Percentiles rank a stretch among this genome's conserved stretches.
Conservation (phyloP, 1,140 invertebrate species). For the Trichonephila clavata region DNA sequence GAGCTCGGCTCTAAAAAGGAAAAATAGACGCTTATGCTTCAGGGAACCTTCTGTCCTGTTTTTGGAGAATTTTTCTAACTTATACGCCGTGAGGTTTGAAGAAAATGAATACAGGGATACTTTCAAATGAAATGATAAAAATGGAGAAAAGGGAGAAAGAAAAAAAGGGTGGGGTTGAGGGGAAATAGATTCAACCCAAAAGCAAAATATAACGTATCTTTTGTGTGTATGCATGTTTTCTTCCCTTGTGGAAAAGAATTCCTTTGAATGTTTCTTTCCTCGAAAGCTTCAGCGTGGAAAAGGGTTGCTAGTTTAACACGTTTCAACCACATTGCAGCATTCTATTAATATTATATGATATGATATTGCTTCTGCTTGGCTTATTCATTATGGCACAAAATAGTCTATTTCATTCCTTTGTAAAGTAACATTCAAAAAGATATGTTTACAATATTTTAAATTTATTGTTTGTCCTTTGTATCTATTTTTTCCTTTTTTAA, state of each 20-base stretch:
- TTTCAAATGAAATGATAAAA: slow-evolving; percentile 52
- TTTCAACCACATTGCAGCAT: no score
- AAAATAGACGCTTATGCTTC: slow-evolving; percentile 31
- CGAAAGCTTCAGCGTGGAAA: no score
- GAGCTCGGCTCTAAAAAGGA: not conserved
- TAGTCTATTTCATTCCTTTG: no score
- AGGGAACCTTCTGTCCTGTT: not conserved
- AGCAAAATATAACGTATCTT: not conserved
- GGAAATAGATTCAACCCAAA: not conserved
- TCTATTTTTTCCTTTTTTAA: no score
- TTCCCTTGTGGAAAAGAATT: not conserved
- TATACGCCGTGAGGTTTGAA: not conserved
- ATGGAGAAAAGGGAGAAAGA: not conserved
- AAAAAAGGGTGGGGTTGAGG: not conserved
- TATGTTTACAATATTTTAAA: no score
- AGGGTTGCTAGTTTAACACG: no score
- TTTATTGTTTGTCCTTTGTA: no score
- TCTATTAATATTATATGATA: no score
- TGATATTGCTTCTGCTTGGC: no score
- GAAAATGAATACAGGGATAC: slow-evolving; percentile 8
- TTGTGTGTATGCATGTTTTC: slow-evolving; percentile 5
- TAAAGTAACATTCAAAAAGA: no score
- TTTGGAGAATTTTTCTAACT: slow-evolving; percentile 2
- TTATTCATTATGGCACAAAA: no score
- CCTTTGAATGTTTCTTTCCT: not conserved